These are phyloP conservation scores for Crocidura indochinensis DNA, from an alignment of 2,797 vertebrate species.

Conservation along the genomic window DNA sequence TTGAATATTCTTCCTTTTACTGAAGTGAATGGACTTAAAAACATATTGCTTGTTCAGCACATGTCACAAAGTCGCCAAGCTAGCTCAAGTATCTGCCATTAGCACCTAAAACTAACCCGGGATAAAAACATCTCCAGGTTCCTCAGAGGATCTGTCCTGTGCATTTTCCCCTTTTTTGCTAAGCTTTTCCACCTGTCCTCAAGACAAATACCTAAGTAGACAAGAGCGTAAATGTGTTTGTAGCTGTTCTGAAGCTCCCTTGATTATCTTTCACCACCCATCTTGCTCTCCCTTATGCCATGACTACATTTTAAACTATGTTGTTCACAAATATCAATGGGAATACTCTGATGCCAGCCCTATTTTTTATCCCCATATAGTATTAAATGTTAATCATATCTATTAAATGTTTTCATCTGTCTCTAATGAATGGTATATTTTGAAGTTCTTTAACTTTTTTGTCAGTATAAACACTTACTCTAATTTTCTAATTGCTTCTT, in stretches of 20 bases:
- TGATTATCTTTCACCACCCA: not conserved
- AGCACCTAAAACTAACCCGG: no score
- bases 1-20: no score
- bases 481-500: not conserved
- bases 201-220: not conserved
- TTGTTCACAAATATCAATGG: not conserved
- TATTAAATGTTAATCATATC: not conserved
- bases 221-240: not conserved
- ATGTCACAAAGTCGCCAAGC: no score
- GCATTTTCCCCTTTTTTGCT: no score
- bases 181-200: no score
- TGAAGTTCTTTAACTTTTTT: constrained; percentile 28
- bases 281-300: not conserved
- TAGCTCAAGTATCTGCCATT: no score
- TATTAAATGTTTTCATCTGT: not conserved
- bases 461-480: not conserved
- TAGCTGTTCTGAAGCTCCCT: not conserved
- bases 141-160: no score
- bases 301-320: constrained; percentile 1
- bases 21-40: no score
- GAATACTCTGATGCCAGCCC: not conserved
- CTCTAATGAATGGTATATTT: not conserved
- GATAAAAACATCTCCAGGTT: no score
- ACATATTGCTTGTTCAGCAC: no score
- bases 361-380: not conserved